Base-by-base conservation (phyloP, 2,888 invertebrate genomes). In the Saturnia japonica region DNA sequence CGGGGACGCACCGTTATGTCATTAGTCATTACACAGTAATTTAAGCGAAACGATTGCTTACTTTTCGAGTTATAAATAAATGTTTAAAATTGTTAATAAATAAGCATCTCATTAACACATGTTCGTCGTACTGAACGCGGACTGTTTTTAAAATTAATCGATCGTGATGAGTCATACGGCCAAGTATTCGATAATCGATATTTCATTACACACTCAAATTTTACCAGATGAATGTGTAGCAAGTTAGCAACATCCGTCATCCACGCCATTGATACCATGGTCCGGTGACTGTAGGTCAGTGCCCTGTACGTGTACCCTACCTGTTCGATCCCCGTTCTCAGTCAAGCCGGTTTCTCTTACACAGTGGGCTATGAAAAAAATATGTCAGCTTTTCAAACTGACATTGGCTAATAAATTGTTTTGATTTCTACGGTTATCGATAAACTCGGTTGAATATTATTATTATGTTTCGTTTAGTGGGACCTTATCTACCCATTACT, bases 261-360 rank as follows among this genome's bases (percentile, higher is more conserved):
- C 77, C 76, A 78, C 87, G 84, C 84, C 91, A 92, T 92, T 91
- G 89, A 91, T 89, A 81, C 80, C 77, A 83, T 86, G 87, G 87
- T 82, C 78, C 82, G 85, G 77, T 83, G 84, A 80, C 85, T 87
- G 86, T 91, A 88, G 93, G 93, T 93, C 93, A 93, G 87, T 93
- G 93, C 91, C 93, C 93, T 87, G 84, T 86, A 84, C 93, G 92
- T 87, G 85, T 86, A 84, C 85, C 86, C 88, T 91, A 91, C 93
- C 93, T 93, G 93, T 93, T 92, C 91, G 86, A 84, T 86, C 80
- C 81, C 80, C 78, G 82, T 78, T 85, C 87, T 89, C 85, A 77
- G 89, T 82, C 86, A 80, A 88, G 86, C 93, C 90, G 92, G 93
- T 93, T 54, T 93, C 84, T 85, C 82, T 82, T 78, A 81, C 82